These are phyloP conservation scores for Acropora yongei DNA, from an alignment of 64 coral and sea anemone species.

Conservation along the genomic window DNA sequence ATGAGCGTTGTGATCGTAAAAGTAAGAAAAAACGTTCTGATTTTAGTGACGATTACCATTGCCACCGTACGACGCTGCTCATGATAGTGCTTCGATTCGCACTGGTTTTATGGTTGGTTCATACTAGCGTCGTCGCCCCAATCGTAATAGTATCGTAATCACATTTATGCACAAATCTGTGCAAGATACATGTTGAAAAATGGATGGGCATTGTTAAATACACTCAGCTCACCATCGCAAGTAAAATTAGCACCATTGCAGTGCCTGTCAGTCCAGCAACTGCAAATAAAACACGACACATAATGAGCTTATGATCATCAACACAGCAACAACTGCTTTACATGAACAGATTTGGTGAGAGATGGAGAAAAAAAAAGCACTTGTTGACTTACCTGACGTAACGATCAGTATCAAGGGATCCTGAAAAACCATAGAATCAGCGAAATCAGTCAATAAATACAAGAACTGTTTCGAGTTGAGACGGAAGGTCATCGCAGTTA, in stretches of 20 bases:
- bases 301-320: neutral
- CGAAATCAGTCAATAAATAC: neutral
- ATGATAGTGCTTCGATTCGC: too few species aligned
- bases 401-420: constrained; percentile 39
- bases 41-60: too few species aligned
- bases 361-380: neutral
- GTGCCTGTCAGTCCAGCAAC: constrained; percentile 69
- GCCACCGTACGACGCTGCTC: too few species aligned
- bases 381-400: constrained; percentile 47
- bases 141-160: too few species aligned
- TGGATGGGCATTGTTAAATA: neutral
- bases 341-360: neutral
- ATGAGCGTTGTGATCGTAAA: too few species aligned
- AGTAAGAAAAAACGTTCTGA: too few species aligned
- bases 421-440: constrained; percentile 8
- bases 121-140: too few species aligned
- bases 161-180: too few species aligned
- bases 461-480: too few species aligned
- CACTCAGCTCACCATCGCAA: constrained; percentile 47
- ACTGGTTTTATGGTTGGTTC: neutral
- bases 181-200: too few species aligned
- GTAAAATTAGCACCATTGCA: constrained; percentile 50
- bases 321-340: neutral
- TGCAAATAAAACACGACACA: neutral
- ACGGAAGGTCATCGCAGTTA: too few species aligned